A percentile compares a stretch with the other conserved stretches of the same genome.
Conservation (phyloP, 2,888 invertebrate species). For the Erebia epiphron region DNA sequence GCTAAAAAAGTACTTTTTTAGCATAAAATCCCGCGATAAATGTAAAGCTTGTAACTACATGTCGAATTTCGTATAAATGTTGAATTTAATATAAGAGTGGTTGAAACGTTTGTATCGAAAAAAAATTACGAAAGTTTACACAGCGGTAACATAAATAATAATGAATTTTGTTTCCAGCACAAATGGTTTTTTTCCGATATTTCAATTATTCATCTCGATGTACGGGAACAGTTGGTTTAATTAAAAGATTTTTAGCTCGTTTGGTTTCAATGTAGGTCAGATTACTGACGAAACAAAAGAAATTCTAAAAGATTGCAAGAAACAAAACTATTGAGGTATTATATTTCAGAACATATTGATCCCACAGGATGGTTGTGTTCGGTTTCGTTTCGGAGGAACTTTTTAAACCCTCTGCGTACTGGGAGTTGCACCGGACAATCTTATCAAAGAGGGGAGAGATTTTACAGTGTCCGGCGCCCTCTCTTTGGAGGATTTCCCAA, state of each 20-base stretch:
- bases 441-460: conserved; percentile 77
- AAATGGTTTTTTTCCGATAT: conserved; percentile 17
- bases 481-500: conserved; percentile 76
- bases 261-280: conserved; percentile 24
- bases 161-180: conserved; percentile 18
- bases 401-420: conserved; percentile 80
- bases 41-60: conserved; percentile 18
- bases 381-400: conserved; percentile 78
- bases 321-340: conserved; percentile 73
- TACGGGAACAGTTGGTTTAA: conserved; percentile 15
- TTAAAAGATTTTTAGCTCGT: conserved; percentile 7
- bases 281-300: conserved; percentile 59
- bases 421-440: conserved; percentile 83
- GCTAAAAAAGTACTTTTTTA: conserved; percentile 15
- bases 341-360: conserved; percentile 80
- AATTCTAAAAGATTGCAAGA: conserved; percentile 58
- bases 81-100: conserved; percentile 19
- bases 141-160: conserved; percentile 18
- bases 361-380: conserved; percentile 73
- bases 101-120: conserved; percentile 16
- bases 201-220: conserved; percentile 20
- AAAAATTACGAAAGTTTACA: conserved; percentile 13
- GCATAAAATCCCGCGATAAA: conserved; percentile 17
- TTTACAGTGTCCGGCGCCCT: conserved; percentile 77
- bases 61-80: conserved; percentile 19